Percentiles rank a stretch among this genome's conserved stretches.
Conservation (phyloP, 2,797 vertebrate genomes). For the Lemur catta region DNA sequence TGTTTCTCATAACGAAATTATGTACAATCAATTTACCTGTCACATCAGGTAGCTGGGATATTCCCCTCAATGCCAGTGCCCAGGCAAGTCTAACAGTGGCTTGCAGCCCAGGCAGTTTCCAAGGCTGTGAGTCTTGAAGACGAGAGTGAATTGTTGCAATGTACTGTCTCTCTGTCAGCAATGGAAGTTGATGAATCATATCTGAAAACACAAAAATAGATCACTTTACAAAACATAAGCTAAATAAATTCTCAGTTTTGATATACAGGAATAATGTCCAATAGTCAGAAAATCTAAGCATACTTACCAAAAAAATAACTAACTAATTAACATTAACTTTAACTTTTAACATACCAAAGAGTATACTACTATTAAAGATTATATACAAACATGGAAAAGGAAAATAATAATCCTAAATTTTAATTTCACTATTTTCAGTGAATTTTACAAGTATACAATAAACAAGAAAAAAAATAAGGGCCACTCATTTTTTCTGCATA, state of each 20-base stretch:
- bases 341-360: neutral
- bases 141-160: conserved; percentile 93
- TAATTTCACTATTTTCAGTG: neutral
- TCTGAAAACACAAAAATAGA: conserved; percentile 84
- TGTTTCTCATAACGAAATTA: neutral
- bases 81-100: conserved; percentile 94
- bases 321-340: neutral
- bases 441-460: neutral
- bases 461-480: neutral
- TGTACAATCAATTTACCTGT: conserved; percentile 86
- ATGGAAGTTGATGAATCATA: conserved; percentile 91
- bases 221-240: neutral
- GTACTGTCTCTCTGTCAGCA: conserved; percentile 95
- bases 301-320: neutral
- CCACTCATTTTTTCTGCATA: neutral
- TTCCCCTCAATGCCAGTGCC: conserved; percentile 93
- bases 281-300: conserved; percentile 4
- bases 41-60: conserved; percentile 96
- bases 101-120: conserved; percentile 96
- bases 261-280: neutral
- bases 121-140: conserved; percentile 91
- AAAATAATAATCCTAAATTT: conserved; percentile 10
- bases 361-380: neutral
- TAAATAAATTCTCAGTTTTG: neutral
- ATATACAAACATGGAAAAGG: neutral